Evolutionary conservation across 2,888 invertebrate species (phyloP), one percentile per base, ranked within the genome.

Genomic region (Pollenia angustigena): DNA sequence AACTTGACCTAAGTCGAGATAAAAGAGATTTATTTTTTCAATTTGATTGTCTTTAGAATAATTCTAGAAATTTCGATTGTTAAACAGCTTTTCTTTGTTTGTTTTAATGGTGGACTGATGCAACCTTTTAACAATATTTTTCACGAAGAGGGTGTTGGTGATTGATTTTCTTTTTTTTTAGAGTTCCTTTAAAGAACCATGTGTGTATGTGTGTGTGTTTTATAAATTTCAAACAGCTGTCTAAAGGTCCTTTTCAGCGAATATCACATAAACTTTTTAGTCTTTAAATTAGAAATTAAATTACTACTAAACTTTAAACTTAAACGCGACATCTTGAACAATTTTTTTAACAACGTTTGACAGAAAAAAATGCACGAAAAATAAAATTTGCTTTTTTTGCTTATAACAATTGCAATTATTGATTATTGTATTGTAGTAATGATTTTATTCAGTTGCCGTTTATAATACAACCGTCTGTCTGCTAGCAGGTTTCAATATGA

Each of bases 231-330:
- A 32, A 58, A 75, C 50, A 46, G 64, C 64, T 71, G 56, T 80
- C 60, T 68, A 80, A 85, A 74, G 18, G 46, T 78, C 18, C 42
- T 79, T 89, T 89, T 88, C 86, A 90, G 88, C 88, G 87, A 90
- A 90, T 89, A 90, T 89, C 90, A 90, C 90, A 90, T 87, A 88
- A 89, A 91, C 90, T 90, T 90, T 91, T 90, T 92, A 92, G 92
- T 92, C 92, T 92, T 89, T 92, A 90, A 90, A 89, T 89, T 88
- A 71, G 86, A 89, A 86, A 88, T 88, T 82, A 89, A 90, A 89
- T 88, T 91, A 90, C 68, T 81, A 79, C 78, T 81, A 78, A 72
- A 87, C 50, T 76, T 81, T 81, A 68, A 84, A 87, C 90, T 92
- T 90, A 85, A 89, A 90, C 90, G 90, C 90, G 91, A 90, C 92